These are phyloP conservation scores for Eremobia ochroleuca DNA, from an alignment of 2,888 invertebrate genomes.

Conservation along the genomic window DNA sequence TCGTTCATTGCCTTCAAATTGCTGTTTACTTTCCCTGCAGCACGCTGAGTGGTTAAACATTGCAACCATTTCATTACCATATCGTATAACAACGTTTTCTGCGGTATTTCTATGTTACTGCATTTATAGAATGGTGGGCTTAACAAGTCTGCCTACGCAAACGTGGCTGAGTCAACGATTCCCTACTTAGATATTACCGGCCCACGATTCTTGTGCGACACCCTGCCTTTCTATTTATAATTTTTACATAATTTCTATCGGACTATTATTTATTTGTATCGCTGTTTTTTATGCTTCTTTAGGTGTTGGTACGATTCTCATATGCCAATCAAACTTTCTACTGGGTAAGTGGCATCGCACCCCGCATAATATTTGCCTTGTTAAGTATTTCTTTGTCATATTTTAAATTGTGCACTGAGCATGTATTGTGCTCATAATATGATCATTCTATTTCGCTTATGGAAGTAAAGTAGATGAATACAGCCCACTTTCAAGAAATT, in stretches of 20 bases:
- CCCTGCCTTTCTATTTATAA: constrained; percentile 65
- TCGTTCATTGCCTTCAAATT: constrained; percentile 56
- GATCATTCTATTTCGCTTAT: constrained; percentile 39
- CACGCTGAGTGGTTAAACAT: constrained; percentile 59
- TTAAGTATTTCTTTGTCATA: background rate
- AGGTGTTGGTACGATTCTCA: background rate
- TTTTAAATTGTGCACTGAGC: constrained; percentile 28
- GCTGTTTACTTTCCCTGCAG: constrained; percentile 60
- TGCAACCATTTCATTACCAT: constrained; percentile 73
- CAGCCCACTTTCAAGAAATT: constrained; percentile 52
- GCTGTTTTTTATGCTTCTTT: background rate
- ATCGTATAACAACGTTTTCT: constrained; percentile 69
- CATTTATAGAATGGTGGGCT: constrained; percentile 61
- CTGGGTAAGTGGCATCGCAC: background rate
- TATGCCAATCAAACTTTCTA: background rate
- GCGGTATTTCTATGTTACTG: constrained; percentile 63
- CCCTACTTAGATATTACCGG: constrained; percentile 69
- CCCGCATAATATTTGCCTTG: constrained; percentile 8
- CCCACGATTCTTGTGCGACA: constrained; percentile 69
- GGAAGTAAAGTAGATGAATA: constrained; percentile 43
- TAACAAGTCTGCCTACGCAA: constrained; percentile 76
- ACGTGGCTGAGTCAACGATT: constrained; percentile 75
- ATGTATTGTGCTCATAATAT: constrained; percentile 33
- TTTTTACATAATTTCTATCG: constrained; percentile 10
- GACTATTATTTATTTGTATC: background rate